phyloP scores from a whole-genome alignment of 2,797 vertebrate species.

The Eulemur rubriventer region DNA sequence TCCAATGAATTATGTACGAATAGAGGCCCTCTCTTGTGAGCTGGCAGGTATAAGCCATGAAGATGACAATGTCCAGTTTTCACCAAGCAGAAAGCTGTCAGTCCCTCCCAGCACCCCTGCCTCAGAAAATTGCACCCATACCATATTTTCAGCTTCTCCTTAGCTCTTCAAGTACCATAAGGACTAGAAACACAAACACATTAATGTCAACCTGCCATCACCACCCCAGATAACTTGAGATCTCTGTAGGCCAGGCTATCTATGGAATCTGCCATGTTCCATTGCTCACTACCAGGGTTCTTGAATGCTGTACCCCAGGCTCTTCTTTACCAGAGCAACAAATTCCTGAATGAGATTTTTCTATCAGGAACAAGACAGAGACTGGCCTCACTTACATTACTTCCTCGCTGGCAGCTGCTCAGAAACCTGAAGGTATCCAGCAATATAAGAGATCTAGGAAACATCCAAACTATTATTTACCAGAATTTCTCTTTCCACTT shows the following conservation, averaged over 20 bases:
- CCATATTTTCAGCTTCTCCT: not conserved
- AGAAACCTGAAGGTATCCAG: not conserved
- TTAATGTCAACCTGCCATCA: not conserved
- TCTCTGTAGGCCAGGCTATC: not conserved
- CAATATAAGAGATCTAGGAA: not conserved
- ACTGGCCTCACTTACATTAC: not conserved
- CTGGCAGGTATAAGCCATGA: not conserved
- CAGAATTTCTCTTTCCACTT: not conserved
- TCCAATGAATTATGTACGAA: not conserved
- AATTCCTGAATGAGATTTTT: not conserved
- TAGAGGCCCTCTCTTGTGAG: not conserved
- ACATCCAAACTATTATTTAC: not conserved
- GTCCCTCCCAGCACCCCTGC: not conserved
- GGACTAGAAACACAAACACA: not conserved
- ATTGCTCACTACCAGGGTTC: accelerated
- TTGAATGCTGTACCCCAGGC: not conserved
- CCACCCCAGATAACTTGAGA: not conserved
- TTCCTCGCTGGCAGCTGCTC: not conserved
- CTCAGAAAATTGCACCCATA: not conserved
- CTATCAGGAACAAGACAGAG: not conserved
- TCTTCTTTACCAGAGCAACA: not conserved
- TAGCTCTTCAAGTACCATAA: not conserved
- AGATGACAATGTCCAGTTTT: not conserved
- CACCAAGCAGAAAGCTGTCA: not conserved
- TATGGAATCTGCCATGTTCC: not conserved